phyloP scores from a whole-genome alignment of 2,113 vertebrate genomes.

The Zingel zingel region DNA sequence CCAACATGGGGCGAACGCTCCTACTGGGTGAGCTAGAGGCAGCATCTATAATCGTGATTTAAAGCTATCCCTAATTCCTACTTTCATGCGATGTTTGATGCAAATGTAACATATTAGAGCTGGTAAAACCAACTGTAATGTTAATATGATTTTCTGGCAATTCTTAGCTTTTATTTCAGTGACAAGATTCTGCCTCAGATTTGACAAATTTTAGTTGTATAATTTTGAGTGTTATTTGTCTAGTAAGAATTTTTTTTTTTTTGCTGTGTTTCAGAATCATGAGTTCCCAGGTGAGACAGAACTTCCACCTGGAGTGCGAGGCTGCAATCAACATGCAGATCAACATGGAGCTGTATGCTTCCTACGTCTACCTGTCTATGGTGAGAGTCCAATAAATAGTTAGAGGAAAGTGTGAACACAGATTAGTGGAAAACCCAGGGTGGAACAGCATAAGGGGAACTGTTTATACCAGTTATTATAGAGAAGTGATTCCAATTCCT shows the following conservation, averaged over 20 bases:
- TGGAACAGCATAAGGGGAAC: not conserved
- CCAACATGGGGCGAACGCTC: too few relatives aligned
- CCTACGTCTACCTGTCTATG: conserved; percentile 91
- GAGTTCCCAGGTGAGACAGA: conserved; percentile 88
- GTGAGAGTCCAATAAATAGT: conserved; percentile 61
- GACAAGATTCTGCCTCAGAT: not conserved
- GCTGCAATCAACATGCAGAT: conserved; percentile 89
- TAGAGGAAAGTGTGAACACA: not conserved
- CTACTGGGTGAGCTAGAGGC: too few relatives aligned
- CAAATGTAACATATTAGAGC: not conserved
- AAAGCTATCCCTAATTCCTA: not conserved
- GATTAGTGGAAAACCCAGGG: not conserved
- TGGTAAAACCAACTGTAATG: not conserved
- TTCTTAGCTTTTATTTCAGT: not conserved
- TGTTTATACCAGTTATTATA: not conserved
- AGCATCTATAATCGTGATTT: too few relatives aligned
- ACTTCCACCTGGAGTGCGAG: conserved; percentile 89
- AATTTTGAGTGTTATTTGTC: not conserved
- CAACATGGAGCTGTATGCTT: conserved; percentile 90
- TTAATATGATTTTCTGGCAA: not conserved
- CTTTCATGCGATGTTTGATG: not conserved
- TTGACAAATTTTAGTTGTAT: not conserved
- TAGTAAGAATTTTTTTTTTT: not conserved
- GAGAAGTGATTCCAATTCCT: not conserved
- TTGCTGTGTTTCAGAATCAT: conserved; percentile 71